Evolutionary conservation across 1,140 invertebrate genomes (phyloP).

Genomic region (Caenorhabditis inopinata): DNA sequence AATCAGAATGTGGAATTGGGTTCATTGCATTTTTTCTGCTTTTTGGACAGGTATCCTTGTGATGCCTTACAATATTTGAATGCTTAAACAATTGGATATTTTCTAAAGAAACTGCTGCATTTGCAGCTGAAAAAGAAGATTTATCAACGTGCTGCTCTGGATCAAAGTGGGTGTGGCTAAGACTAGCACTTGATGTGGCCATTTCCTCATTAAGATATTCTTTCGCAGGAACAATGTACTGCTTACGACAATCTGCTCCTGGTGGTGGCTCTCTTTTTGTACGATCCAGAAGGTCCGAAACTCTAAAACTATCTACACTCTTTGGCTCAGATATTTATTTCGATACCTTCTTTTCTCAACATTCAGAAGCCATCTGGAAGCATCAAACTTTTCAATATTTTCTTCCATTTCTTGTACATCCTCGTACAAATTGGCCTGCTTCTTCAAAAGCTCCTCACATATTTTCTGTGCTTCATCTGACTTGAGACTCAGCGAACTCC

Average conservation of each 20-base stretch:
- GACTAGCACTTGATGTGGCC: neutral
- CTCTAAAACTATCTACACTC: no score
- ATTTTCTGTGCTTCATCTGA: slow-evolving; percentile 1
- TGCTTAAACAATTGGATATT: neutral
- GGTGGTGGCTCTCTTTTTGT: neutral
- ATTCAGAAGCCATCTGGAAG: slow-evolving; percentile 9
- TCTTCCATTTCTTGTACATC: neutral
- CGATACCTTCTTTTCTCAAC: neutral
- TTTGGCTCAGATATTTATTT: neutral
- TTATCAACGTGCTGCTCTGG: neutral
- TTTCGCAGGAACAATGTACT: neutral
- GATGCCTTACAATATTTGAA: neutral
- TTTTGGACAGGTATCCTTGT: slow-evolving; percentile 1
- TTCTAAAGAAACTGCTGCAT: neutral
- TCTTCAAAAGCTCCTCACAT: neutral
- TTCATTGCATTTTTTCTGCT: neutral
- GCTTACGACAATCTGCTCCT: neutral
- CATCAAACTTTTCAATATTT: slow-evolving; percentile 23
- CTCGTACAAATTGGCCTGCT: neutral
- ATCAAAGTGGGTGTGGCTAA: neutral
- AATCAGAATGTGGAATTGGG: neutral
- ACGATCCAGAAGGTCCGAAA: slow-evolving; percentile 9
- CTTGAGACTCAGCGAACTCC: neutral
- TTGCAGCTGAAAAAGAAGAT: neutral
- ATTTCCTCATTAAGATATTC: neutral